Percentiles rank a stretch among this genome's conserved stretches.
Evolutionary conservation across 2,888 invertebrate genomes (phyloP).

Genomic region (Omphaloscelis lunosa): DNA sequence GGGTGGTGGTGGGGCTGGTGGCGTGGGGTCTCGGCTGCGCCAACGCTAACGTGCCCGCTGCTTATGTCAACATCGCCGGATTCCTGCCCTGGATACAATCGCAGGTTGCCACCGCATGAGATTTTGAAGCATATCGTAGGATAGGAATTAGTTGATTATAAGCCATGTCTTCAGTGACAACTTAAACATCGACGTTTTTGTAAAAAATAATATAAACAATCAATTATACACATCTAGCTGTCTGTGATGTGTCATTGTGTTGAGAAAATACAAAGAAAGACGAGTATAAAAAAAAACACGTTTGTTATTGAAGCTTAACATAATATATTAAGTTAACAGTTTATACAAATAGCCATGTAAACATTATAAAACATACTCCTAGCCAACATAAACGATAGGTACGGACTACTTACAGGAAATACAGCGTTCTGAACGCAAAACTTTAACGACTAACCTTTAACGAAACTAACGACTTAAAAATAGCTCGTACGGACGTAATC

Average conservation of each 20-base stretch:
- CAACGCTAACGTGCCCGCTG: conserved; percentile 93
- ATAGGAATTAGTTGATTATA: conserved; percentile 33
- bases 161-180: conserved; percentile 14
- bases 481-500: conserved; percentile 87
- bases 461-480: conserved; percentile 78
- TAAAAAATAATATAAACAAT: conserved; percentile 5
- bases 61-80: conserved; percentile 94
- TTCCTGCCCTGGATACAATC: conserved; percentile 93
- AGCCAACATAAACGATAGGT: conserved; percentile 83
- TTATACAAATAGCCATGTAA: conserved; percentile 89
- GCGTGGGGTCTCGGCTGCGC: conserved; percentile 95
- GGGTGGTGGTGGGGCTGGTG: conserved; percentile 92
- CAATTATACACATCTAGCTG: conserved; percentile 9
- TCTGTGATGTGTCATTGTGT: background rate
- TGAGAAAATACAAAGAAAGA: background rate
- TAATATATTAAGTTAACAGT: conserved; percentile 89
- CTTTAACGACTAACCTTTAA: conserved; percentile 83
- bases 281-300: conserved; percentile 32
- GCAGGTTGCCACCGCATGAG: conserved; percentile 81
- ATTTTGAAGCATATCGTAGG: background rate
- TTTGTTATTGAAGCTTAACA: conserved; percentile 82
- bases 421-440: conserved; percentile 89
- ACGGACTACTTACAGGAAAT: conserved; percentile 76
- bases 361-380: conserved; percentile 88
- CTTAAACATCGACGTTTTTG: conserved; percentile 38